A percentile compares a stretch with the other conserved stretches of the same genome.
Conservation (phyloP, 2,113 vertebrate genomes). For the Sinocyclocheilus maitianheensis region DNA sequence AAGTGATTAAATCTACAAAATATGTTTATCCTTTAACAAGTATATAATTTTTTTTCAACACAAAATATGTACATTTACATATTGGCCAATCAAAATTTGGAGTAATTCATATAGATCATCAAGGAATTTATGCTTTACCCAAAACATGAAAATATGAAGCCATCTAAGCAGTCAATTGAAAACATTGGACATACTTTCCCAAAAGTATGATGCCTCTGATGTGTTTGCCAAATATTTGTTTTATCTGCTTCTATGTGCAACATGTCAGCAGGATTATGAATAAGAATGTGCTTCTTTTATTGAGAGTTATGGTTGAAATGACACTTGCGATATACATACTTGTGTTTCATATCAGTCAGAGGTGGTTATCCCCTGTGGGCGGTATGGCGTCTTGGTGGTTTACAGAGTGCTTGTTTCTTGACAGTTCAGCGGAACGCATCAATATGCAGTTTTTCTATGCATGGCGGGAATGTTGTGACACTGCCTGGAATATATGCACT, state of each 20-base stretch:
- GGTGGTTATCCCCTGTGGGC: slow-evolving; percentile 23
- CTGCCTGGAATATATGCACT: slow-evolving; percentile 60
- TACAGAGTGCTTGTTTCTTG: not conserved
- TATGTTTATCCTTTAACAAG: not conserved
- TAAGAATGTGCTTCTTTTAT: slow-evolving; percentile 4
- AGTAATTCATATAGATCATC: not conserved
- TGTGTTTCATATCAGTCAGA: slow-evolving; percentile 11
- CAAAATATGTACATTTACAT: not conserved
- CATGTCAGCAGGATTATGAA: not conserved
- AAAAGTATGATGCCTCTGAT: not conserved
- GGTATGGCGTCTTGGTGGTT: not conserved
- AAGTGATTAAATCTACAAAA: not conserved
- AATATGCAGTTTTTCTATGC: slow-evolving; percentile 37
- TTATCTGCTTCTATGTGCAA: not conserved
- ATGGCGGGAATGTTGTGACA: slow-evolving; percentile 64
- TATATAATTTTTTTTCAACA: not conserved
- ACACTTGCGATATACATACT: not conserved
- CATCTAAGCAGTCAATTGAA: not conserved
- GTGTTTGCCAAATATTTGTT: not conserved
- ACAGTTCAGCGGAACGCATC: slow-evolving; percentile 22
- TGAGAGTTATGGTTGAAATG: slow-evolving; percentile 4
- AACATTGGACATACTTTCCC: not conserved
- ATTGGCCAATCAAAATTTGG: not conserved
- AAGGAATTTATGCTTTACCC: not conserved
- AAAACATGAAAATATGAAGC: not conserved